Evolutionary conservation across 2,797 vertebrate species (phyloP), one percentile per base, ranked within the genome.

Genomic region (Enteromius treurensis): DNA sequence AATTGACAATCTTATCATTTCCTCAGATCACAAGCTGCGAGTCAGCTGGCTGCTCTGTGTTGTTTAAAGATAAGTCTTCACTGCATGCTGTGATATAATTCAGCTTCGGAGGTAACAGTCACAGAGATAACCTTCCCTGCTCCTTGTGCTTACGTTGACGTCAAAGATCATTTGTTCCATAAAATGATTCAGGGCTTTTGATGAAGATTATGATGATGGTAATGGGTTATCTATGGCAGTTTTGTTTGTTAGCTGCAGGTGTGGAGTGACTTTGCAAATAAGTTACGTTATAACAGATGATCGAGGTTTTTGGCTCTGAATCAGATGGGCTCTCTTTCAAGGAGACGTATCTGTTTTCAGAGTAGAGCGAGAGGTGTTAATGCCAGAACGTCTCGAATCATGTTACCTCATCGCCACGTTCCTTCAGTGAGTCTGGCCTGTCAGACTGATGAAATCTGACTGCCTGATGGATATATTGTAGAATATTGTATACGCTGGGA

Each of bases 321-420:
- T 83, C 65, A 77, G 47, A 37, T 73, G 75, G 40, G 37, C 23
- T 77, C 26, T 51, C 49, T 21, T 69, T 80, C 58, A 70, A 53
- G 58, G 55, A 73, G 55, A 62, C 32, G 75, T 82, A 42, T 83
- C 69, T 42, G 49, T 65, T 79, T 86, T 75, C 80, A 75, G 58
- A 55, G 55, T 23, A 51, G 40, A 79, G 37, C 4, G 7, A 68
- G 62, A 82, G 76, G 80, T 82, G 81, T 73, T 79, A 79, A 82
- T 82, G 60, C 81, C 80, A 82, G 60, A 67, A 51, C 23, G 55
- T 62, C 69, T 37, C 26, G 84, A 79, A 74, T 86, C 80, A 47
- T 55, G 11, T 86, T 86, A 83, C 84, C 37, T 47, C 69, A 37
- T 10, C 4, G 29, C 13, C 23, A 69, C 60, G 40, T 79, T 73